Evolutionary conservation across 2,113 vertebrate genomes (phyloP).

Genomic region (Mirza zaza): DNA sequence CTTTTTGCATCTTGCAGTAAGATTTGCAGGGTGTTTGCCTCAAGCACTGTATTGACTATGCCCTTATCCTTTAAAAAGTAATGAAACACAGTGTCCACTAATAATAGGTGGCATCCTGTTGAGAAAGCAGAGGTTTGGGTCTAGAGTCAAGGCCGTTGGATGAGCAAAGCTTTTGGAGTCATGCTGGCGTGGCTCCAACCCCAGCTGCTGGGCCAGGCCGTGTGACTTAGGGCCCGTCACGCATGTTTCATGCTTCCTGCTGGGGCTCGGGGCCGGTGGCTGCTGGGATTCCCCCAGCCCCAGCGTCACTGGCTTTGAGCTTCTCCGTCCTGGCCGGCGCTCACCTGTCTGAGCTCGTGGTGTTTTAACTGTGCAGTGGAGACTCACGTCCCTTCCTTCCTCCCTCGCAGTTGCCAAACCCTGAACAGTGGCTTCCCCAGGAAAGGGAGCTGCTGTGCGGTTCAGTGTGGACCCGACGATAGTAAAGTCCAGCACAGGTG

Average conservation of each 20-base stretch:
- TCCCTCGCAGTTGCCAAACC: fast-evolving
- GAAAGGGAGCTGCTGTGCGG: no score
- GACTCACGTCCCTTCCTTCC: not conserved
- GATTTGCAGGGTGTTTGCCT: not conserved
- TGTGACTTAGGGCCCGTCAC: no score
- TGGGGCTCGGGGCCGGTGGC: not conserved
- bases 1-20: not conserved
- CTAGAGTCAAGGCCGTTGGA: not conserved
- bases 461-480: fast-evolving
- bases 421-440: not conserved
- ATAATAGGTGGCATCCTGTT: not conserved
- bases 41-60: not conserved
- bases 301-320: not conserved
- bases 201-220: no score
- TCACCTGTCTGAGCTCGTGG: not conserved
- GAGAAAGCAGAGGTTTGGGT: not conserved
- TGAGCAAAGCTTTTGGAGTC: not conserved
- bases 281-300: no score
- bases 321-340: not conserved
- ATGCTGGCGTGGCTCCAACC: no score
- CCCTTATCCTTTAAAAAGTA: not conserved
- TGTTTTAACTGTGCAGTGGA: no score
- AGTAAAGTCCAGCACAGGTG: not conserved
- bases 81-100: no score
- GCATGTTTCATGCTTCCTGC: not conserved